Conservation (phyloP, 2,113 vertebrate species). For the Saccopteryx leptura region DNA sequence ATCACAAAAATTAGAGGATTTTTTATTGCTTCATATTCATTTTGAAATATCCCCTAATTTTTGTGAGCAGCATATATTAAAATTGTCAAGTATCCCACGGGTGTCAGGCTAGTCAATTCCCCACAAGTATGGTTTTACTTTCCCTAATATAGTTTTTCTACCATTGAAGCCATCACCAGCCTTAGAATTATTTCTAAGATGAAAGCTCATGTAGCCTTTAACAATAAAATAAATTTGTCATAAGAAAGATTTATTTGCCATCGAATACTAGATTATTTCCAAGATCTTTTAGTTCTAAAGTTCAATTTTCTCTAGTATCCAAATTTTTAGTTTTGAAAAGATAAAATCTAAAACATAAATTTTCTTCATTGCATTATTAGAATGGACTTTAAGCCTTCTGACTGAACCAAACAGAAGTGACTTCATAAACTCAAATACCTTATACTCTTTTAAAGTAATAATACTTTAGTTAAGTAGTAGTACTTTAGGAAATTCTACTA, state of each 20-base stretch:
- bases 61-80: not conserved
- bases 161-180: not conserved
- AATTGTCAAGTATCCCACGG: not conserved
- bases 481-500: not conserved
- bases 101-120: not conserved
- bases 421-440: not conserved
- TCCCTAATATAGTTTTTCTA: not conserved
- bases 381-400: not conserved
- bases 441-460: not conserved
- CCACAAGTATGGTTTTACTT: not conserved
- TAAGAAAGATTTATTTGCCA: not conserved
- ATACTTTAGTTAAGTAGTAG: too few species aligned
- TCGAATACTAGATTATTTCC: not conserved
- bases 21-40: too few species aligned
- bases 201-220: not conserved
- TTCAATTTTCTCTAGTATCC: not conserved
- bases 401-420: not conserved
- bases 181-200: not conserved
- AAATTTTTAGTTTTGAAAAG: not conserved
- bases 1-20: too few species aligned
- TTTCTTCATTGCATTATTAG: not conserved
- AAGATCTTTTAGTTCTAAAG: not conserved
- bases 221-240: not conserved
- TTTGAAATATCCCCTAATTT: too few species aligned
- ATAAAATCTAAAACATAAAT: not conserved